Percentiles rank a stretch among this genome's conserved stretches.
phyloP scores from a whole-genome alignment of 2,113 vertebrate genomes.

The Cacatua alba region DNA sequence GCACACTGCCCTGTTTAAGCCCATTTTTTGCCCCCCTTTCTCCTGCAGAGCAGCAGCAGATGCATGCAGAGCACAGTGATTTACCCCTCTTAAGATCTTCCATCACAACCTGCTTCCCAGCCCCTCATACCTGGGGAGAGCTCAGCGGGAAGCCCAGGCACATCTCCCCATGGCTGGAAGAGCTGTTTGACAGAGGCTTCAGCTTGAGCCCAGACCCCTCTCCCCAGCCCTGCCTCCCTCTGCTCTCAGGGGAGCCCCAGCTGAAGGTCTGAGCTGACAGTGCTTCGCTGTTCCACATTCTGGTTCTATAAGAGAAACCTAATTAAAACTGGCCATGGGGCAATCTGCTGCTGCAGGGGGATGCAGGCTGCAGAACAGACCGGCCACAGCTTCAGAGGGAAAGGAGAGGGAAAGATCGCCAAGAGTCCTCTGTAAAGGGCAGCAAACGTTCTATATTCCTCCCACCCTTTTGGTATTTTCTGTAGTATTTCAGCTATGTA shows the following conservation, averaged over 20 bases:
- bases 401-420: neutral
- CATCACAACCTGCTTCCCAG: neutral
- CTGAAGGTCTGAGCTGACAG: neutral
- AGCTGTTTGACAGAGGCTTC: neutral
- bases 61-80: accelerated
- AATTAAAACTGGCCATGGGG: constrained; percentile 12
- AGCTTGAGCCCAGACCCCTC: accelerated
- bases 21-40: neutral
- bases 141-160: neutral
- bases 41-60: neutral
- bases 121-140: constrained; percentile 1
- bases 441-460: neutral
- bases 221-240: neutral
- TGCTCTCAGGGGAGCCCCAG: constrained; percentile 1
- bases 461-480: accelerated
- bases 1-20: neutral
- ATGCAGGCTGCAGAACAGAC: neutral
- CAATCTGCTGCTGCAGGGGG: neutral
- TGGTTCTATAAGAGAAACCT: constrained; percentile 23
- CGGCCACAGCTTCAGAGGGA: neutral
- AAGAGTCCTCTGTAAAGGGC: neutral
- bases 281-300: neutral
- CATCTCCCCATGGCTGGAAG: neutral
- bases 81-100: neutral
- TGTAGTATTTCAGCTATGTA: neutral